Conservation (phyloP, 2,113 vertebrate genomes). For the Elephas maximus region DNA sequence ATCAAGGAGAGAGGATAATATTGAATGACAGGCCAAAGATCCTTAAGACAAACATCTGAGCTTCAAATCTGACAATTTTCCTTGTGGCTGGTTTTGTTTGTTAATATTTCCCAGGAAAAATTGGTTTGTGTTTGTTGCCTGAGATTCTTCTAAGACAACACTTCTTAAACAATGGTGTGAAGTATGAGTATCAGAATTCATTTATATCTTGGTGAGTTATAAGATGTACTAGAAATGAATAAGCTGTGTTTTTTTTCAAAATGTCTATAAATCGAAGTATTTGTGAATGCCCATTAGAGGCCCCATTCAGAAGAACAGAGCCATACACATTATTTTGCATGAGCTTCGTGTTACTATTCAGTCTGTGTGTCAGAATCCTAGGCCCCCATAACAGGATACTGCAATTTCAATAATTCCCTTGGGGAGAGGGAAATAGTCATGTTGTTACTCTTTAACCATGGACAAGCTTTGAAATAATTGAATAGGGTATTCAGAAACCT, state of each 20-base stretch:
- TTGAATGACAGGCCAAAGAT: neutral
- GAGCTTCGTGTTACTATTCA: neutral
- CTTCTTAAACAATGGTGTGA: neutral
- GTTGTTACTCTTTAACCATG: slow-evolving; percentile 87
- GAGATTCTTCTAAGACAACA: neutral
- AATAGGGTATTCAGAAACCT: slow-evolving; percentile 80
- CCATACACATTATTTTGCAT: neutral
- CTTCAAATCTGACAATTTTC: neutral
- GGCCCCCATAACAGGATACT: slow-evolving; percentile 66
- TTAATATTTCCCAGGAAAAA: neutral
- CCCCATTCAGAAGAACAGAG: neutral
- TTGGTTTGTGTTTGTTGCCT: neutral
- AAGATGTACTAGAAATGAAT: neutral
- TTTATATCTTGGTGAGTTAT: neutral
- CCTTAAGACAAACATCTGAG: neutral
- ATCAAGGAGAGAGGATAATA: neutral
- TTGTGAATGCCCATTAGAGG: neutral
- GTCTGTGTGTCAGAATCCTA: slow-evolving; percentile 39
- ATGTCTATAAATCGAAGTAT: neutral
- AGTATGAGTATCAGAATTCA: neutral
- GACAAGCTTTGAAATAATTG: slow-evolving; percentile 75
- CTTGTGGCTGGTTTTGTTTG: neutral
- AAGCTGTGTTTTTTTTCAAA: neutral
- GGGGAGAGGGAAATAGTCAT: slow-evolving; percentile 78
- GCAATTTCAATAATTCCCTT: slow-evolving; percentile 75